A percentile compares a stretch with the other conserved stretches of the same genome.
These are phyloP conservation scores for Pipistrellus nathusii DNA, from an alignment of 2,797 vertebrate species.

Conservation along the genomic window DNA sequence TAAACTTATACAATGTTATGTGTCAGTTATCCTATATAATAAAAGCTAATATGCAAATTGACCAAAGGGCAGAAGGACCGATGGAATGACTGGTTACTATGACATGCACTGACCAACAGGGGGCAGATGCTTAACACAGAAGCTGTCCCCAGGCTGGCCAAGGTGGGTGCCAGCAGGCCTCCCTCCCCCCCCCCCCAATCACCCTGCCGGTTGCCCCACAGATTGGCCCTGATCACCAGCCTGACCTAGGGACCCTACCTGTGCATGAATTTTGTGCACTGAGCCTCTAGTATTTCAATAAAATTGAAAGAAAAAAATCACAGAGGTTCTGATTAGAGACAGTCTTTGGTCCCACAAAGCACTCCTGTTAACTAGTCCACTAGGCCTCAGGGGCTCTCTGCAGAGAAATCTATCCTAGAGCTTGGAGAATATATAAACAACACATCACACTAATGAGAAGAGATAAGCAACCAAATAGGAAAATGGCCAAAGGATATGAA, in stretches of 20 bases:
- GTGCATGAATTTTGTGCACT: too few relatives aligned
- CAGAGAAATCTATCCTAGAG: background rate
- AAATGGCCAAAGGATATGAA: background rate
- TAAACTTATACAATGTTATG: background rate
- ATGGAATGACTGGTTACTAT: too few relatives aligned
- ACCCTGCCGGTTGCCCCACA: too few relatives aligned
- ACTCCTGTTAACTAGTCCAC: background rate
- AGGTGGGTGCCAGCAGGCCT: too few relatives aligned
- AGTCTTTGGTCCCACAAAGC: background rate
- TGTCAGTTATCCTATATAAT: background rate
- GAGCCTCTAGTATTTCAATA: too few relatives aligned
- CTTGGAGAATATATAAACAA: background rate
- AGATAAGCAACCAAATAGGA: background rate
- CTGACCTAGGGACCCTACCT: too few relatives aligned
- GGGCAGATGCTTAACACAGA: too few relatives aligned
- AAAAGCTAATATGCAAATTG: too few relatives aligned
- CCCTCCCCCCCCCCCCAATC: fast-evolving
- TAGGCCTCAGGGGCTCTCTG: background rate
- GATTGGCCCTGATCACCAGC: too few relatives aligned
- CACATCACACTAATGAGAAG: background rate
- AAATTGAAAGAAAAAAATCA: background rate
- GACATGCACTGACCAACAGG: too few relatives aligned
- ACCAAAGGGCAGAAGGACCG: too few relatives aligned
- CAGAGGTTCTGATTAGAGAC: background rate
- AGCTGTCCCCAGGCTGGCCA: too few relatives aligned